phyloP scores from a whole-genome alignment of 2,113 vertebrate species.

The Hydrolagus affinis region DNA sequence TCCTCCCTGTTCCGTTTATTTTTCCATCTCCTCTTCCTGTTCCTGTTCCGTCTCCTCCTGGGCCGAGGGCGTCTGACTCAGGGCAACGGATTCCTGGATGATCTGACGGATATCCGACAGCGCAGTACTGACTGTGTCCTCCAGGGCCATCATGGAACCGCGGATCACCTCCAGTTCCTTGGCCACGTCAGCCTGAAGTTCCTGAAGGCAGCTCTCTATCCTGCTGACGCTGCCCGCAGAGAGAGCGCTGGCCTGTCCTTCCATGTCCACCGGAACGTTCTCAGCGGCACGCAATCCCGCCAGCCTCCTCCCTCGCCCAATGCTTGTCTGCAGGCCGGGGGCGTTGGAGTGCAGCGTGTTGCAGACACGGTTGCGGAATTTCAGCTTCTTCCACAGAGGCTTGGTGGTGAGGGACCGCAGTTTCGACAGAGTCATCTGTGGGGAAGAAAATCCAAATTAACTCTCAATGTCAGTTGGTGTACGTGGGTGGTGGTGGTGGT shows the following conservation, averaged over 20 bases:
- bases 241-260: not conserved
- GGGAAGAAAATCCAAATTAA: constrained; percentile 9
- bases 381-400: constrained; percentile 7
- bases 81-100: not conserved
- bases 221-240: not conserved
- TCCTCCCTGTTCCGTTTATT: too few relatives aligned
- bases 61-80: not conserved
- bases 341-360: not conserved
- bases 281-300: not conserved
- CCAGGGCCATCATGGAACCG: not conserved
- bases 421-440: not conserved
- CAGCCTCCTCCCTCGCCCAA: not conserved
- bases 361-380: too few relatives aligned
- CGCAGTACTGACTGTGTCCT: not conserved
- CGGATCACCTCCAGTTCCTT: not conserved
- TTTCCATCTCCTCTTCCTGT: too few relatives aligned
- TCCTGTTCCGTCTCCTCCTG: not conserved
- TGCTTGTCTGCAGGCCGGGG: not conserved
- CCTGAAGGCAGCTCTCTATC: constrained; percentile 11
- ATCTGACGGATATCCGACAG: constrained; percentile 7
- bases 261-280: not conserved
- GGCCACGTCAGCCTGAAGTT: not conserved
- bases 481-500: too few relatives aligned
- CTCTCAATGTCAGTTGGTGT: not conserved
- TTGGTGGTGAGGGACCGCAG: not conserved